Evolutionary conservation across 2,797 vertebrate genomes (phyloP).

Genomic region (Aulostomus chinensis): DNA sequence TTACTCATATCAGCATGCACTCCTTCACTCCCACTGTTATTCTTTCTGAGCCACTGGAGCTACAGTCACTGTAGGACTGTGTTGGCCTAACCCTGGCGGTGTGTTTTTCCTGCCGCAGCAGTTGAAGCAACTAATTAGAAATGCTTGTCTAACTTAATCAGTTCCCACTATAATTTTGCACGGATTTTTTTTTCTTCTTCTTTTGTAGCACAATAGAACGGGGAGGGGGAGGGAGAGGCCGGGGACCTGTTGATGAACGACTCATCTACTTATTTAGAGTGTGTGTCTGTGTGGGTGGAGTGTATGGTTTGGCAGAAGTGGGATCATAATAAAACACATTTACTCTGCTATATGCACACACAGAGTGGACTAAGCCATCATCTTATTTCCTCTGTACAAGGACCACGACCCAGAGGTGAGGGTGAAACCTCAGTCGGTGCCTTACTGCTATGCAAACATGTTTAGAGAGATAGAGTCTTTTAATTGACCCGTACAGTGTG

Average conservation of each 20-base stretch:
- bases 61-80: constrained; percentile 54
- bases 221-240: constrained; percentile 13
- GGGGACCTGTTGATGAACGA: constrained; percentile 38
- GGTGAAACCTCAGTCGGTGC: constrained; percentile 43
- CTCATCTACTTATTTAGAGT: constrained; percentile 31
- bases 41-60: constrained; percentile 67
- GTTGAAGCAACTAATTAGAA: constrained; percentile 41
- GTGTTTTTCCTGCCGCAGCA: constrained; percentile 51
- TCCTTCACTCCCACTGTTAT: constrained; percentile 71
- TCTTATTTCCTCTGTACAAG: constrained; percentile 21
- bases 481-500: constrained; percentile 35
- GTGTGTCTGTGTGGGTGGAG: constrained; percentile 1
- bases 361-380: constrained; percentile 11
- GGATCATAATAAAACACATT: constrained; percentile 23
- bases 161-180: constrained; percentile 40
- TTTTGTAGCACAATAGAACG: constrained; percentile 18
- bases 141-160: constrained; percentile 54
- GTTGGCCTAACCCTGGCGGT: constrained; percentile 39
- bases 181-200: too few species aligned
- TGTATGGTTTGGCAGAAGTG: constrained; percentile 28
- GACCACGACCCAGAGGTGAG: constrained; percentile 28
- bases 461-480: constrained; percentile 38
- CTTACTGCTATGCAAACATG: constrained; percentile 56
- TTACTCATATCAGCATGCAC: constrained; percentile 77
- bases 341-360: background rate